A percentile compares a stretch with the other conserved stretches of the same genome.
Evolutionary conservation across 2,113 vertebrate species (phyloP).

Genomic region (Hippocampus guttulatus): DNA sequence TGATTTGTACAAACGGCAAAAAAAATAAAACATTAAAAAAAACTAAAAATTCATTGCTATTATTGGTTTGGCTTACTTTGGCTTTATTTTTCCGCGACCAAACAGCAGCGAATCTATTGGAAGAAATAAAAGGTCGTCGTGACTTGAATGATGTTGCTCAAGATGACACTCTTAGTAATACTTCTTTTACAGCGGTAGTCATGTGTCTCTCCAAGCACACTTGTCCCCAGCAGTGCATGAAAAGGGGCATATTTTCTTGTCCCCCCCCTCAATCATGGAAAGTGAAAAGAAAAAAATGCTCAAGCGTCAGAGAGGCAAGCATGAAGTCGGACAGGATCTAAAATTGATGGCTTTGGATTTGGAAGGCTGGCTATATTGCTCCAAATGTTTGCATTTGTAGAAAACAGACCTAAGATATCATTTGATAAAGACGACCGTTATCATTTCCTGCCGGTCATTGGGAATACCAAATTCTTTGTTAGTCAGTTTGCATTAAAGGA

Average conservation of each 20-base stretch:
- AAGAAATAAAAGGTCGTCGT: neutral
- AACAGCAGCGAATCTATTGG: neutral
- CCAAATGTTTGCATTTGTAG: neutral
- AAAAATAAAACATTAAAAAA: neutral
- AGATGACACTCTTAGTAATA: constrained; percentile 4
- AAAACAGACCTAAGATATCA: neutral
- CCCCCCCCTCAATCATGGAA: constrained; percentile 20
- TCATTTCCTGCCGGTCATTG: neutral
- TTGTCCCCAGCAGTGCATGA: neutral
- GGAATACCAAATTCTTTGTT: constrained; percentile 4
- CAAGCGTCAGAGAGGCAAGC: neutral
- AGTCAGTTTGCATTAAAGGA: neutral
- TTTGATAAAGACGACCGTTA: neutral
- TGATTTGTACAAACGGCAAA: neutral
- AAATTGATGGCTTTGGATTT: constrained; percentile 4
- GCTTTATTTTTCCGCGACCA: constrained; percentile 7
- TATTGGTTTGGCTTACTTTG: constrained; percentile 4
- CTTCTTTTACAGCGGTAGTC: neutral
- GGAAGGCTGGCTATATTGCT: neutral
- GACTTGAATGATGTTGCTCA: neutral
- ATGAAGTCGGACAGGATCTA: constrained; percentile 1
- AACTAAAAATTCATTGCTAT: neutral
- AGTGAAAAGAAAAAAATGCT: neutral
- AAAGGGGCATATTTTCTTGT: constrained; percentile 24
- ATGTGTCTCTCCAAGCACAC: constrained; percentile 11